Evolutionary conservation across 2,113 vertebrate species (phyloP).

Genomic region (Harpagus bidentatus): DNA sequence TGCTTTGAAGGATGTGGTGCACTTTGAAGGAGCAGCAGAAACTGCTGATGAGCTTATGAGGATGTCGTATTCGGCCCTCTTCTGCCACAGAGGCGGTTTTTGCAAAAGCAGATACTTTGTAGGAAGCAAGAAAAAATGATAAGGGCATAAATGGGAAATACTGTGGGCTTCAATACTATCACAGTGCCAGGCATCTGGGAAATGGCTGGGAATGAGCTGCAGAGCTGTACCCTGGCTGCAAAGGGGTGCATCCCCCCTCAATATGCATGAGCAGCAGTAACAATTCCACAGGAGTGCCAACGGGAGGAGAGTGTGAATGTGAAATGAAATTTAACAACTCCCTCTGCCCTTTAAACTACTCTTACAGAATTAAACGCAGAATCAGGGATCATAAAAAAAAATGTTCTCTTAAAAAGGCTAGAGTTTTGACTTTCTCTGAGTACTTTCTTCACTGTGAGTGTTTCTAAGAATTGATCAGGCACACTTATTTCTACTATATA

Average conservation of each 20-base stretch:
- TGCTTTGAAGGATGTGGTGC: background rate
- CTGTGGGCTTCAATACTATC: background rate
- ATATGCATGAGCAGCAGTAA: background rate
- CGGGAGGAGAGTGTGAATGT: background rate
- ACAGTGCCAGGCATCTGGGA: background rate
- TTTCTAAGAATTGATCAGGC: slow-evolving; percentile 17
- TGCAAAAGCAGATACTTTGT: background rate
- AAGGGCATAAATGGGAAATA: background rate
- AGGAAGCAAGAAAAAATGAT: background rate
- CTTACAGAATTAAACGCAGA: slow-evolving; percentile 27
- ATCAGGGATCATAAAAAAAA: background rate
- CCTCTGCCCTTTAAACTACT: slow-evolving; percentile 37
- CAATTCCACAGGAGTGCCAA: background rate
- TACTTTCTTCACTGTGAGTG: background rate
- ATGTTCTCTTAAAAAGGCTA: background rate
- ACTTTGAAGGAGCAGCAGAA: background rate
- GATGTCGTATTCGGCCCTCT: background rate
- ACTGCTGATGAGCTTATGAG: background rate
- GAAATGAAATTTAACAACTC: slow-evolving; percentile 44
- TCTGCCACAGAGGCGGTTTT: background rate
- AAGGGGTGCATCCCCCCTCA: background rate
- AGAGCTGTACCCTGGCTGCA: background rate
- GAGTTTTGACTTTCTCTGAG: background rate
- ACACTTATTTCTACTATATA: background rate
- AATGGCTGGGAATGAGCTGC: background rate